A percentile compares a stretch with the other conserved stretches of the same genome.
phyloP scores from a whole-genome alignment of 2,113 vertebrate species.

The Anarrhichthys ocellatus region DNA sequence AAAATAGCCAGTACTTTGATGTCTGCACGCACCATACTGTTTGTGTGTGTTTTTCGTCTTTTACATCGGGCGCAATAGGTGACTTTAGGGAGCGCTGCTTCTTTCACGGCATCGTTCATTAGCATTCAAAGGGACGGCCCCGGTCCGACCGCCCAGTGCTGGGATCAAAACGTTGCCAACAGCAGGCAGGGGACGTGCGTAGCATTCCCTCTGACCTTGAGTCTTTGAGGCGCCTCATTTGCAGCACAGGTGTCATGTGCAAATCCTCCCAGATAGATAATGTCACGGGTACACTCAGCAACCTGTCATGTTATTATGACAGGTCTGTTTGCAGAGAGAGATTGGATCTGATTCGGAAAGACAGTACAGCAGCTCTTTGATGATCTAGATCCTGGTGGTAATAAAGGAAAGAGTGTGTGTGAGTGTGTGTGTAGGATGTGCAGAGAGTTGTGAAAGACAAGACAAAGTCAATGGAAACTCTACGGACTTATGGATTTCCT shows the following conservation, averaged over 20 bases:
- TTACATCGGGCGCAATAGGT: constrained; percentile 53
- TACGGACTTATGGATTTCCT: constrained; percentile 29
- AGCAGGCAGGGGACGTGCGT: constrained; percentile 44
- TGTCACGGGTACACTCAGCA: constrained; percentile 56
- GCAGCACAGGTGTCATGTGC: constrained; percentile 58
- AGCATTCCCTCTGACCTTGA: constrained; percentile 51
- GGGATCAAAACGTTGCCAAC: constrained; percentile 65
- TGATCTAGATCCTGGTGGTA: constrained; percentile 28
- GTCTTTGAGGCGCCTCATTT: constrained; percentile 69
- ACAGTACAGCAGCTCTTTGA: constrained; percentile 37
- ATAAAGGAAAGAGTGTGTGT: constrained; percentile 24
- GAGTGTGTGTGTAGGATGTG: background rate
- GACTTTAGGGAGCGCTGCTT: constrained; percentile 46
- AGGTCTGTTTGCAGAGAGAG: constrained; percentile 60
- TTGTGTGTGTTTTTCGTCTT: constrained; percentile 18
- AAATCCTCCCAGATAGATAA: constrained; percentile 69
- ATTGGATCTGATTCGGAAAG: constrained; percentile 64
- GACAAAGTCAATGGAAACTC: constrained; percentile 60
- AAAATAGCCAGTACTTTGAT: constrained; percentile 26
- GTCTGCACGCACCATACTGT: constrained; percentile 10
- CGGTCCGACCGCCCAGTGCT: constrained; percentile 22
- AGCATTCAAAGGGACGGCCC: constrained; percentile 65
- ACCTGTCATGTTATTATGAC: constrained; percentile 58
- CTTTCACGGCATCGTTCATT: constrained; percentile 71
- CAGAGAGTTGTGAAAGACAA: constrained; percentile 52